Base-by-base conservation (phyloP, 2,113 vertebrate genomes). In the Pteruthius melanotis region DNA sequence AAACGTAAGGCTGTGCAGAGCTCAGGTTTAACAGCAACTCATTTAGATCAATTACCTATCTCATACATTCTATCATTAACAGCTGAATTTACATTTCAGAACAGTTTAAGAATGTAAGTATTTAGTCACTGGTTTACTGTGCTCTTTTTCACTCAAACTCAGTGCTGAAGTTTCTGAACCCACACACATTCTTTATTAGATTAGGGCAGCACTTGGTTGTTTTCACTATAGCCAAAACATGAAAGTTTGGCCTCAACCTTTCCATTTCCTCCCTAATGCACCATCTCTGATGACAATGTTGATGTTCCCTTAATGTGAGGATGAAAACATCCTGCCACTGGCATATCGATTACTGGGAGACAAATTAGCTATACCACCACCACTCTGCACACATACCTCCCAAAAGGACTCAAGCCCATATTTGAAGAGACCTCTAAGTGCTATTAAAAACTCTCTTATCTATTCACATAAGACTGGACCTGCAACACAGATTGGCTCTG, bases 1-100 rank as follows among this genome's bases (percentile, higher is more conserved):
- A 72, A 13, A 70, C 0, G 0, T 11, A 59, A 24, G 30, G 9
- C 26, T 18, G 15, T 8, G 24, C 8, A 89, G 59, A 31, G 26
- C 27, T 71, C 60, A 35, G 20, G 56, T 81, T 89, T 23, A 57
- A 59, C 12, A 71, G 26, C 52, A 74, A 81, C 39, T 33, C 30
- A 44, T 27, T 56, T 35, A 63, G 7, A 42, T 35, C 22, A 56
- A 14, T 30, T 59, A 49, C 7, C 3, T 18, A 16, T n/a, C 44
- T 78, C 39, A 33, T 7, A 33, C 35, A 44, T 37, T 71, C 22
- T 26, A 17, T 21, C 26, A 6, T 16, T 27, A 87, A 39, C 24
- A 74, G 47, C 19, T 21, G 31, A 71, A 65, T 60, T 77, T 47
- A 63, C 14, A 70, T 54, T 81, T 65, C 64, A 89, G 7, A 26